Evolutionary conservation across 2,797 vertebrate genomes (phyloP).

Genomic region (Coluber constrictor): DNA sequence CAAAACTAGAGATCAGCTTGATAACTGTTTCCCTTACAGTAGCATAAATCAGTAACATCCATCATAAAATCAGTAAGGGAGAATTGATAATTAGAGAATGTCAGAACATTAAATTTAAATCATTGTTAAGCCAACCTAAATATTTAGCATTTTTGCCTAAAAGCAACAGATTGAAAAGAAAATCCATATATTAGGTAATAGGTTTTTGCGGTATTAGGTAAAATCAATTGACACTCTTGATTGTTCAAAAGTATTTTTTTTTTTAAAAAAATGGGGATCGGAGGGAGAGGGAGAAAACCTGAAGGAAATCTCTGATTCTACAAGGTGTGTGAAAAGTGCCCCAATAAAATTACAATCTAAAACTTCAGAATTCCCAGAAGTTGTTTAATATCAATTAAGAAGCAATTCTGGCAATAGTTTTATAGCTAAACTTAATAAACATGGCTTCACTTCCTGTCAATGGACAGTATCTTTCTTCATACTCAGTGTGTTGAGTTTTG

Average conservation of each 20-base stretch:
- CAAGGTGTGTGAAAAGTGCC: neutral
- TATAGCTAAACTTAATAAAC: constrained; percentile 27
- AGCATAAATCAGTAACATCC: constrained; percentile 14
- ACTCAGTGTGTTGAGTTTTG: constrained; percentile 5
- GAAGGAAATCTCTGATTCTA: neutral
- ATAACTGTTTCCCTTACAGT: constrained; percentile 12
- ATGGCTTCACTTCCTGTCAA: constrained; percentile 32
- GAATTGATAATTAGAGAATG: constrained; percentile 17
- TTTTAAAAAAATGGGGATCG: neutral
- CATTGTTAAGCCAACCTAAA: constrained; percentile 29
- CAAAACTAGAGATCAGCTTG: neutral
- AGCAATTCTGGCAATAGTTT: constrained; percentile 21
- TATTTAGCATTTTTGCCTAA: neutral
- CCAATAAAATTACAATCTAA: neutral
- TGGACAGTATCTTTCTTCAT: constrained; percentile 20
- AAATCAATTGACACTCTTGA: constrained; percentile 14
- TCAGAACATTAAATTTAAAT: neutral
- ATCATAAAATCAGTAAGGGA: neutral
- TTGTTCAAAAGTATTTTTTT: neutral
- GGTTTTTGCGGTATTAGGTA: neutral
- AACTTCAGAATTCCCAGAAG: constrained; percentile 5
- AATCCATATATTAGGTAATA: neutral
- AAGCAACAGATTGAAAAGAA: constrained; percentile 20
- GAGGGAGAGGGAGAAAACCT: neutral
- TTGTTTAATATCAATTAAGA: constrained; percentile 24